Conservation (phyloP, 2,888 invertebrate genomes). For the Parasteatoda lunata region DNA sequence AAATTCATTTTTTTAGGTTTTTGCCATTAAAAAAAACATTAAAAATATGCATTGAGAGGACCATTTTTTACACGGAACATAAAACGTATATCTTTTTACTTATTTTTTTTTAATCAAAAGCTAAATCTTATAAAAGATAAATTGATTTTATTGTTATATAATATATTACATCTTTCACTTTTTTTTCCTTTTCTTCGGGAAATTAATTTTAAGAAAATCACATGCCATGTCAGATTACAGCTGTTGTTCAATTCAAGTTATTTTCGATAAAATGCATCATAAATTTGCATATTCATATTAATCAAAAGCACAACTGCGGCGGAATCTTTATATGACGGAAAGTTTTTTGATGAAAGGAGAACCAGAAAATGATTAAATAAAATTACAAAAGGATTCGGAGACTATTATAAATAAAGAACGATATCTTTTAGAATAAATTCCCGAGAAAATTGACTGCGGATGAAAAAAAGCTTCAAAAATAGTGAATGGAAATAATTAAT, state of each 20-base stretch:
- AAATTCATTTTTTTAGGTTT: too few species aligned
- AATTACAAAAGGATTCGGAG: constrained; percentile 22
- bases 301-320: constrained; percentile 27
- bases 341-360: constrained; percentile 18
- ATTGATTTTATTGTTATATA: background rate
- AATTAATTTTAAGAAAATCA: constrained; percentile 47
- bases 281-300: constrained; percentile 62
- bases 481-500: constrained; percentile 45
- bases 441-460: constrained; percentile 23
- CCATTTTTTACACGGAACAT: too few species aligned
- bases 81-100: too few species aligned
- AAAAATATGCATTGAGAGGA: too few species aligned
- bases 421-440: constrained; percentile 50
- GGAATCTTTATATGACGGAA: constrained; percentile 9
- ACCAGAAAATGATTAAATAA: constrained; percentile 30
- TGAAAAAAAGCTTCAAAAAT: constrained; percentile 7
- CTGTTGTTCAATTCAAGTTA: constrained; percentile 23
- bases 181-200: constrained; percentile 8
- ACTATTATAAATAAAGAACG: constrained; percentile 44
- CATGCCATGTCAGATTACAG: constrained; percentile 32
- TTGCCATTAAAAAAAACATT: too few species aligned
- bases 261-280: constrained; percentile 28
- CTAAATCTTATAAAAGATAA: too few species aligned
- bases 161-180: background rate
- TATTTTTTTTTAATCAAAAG: too few species aligned